Conservation (phyloP, 2,797 vertebrate genomes). For the Corythornis leucogaster region DNA sequence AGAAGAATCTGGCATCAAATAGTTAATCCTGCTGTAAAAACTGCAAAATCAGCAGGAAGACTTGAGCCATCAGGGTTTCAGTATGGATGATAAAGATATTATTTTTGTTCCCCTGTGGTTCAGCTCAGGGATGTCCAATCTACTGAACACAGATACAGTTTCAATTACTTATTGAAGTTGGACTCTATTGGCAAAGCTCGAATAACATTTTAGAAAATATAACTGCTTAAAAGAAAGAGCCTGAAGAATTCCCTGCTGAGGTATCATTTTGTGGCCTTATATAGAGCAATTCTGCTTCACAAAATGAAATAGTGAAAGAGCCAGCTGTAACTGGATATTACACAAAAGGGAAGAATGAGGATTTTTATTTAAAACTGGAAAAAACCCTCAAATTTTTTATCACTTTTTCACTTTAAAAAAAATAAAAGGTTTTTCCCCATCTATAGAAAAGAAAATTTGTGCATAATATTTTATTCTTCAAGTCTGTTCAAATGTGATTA, state of each 20-base stretch:
- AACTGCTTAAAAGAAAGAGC: background rate
- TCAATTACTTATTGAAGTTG: background rate
- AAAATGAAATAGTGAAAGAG: background rate
- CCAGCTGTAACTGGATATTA: background rate
- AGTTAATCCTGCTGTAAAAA: background rate
- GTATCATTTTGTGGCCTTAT: background rate
- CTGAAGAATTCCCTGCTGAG: conserved; percentile 7
- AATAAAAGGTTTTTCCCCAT: background rate
- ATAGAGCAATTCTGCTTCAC: background rate
- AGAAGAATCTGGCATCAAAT: background rate
- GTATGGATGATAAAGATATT: background rate
- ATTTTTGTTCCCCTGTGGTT: background rate
- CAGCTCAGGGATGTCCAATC: background rate
- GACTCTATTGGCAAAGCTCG: background rate
- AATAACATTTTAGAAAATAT: conserved; percentile 12
- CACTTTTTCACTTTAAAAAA: background rate
- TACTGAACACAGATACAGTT: background rate
- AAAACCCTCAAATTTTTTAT: background rate
- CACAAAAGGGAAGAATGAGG: background rate
- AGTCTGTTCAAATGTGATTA: background rate
- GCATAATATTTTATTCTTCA: background rate
- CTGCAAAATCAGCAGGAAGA: background rate
- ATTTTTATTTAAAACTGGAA: background rate
- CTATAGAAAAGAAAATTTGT: background rate
- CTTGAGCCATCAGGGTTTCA: background rate